Evolutionary conservation across 2,888 invertebrate genomes (phyloP).

Genomic region (Abrostola tripartita): DNA sequence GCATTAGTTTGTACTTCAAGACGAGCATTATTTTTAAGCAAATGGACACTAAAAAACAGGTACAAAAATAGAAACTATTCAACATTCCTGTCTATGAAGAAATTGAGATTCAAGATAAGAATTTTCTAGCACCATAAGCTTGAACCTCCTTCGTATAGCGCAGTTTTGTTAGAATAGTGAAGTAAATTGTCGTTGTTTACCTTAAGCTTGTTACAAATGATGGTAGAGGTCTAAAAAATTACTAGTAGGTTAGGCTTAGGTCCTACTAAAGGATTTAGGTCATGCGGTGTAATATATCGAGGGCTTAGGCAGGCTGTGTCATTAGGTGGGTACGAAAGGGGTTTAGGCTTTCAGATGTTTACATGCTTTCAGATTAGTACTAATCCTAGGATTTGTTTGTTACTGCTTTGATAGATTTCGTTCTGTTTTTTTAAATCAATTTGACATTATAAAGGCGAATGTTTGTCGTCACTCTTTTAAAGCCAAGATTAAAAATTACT

Average conservation of each 20-base stretch:
- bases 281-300: conserved; percentile 25
- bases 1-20: too few relatives aligned
- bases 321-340: conserved; percentile 11
- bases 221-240: conserved; percentile 18
- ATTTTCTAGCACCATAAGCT: conserved; percentile 4
- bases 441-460: too few relatives aligned
- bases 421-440: too few relatives aligned
- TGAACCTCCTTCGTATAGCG: neutral
- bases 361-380: neutral
- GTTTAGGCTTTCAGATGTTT: conserved; percentile 6
- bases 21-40: too few relatives aligned
- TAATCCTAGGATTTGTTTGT: neutral
- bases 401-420: neutral
- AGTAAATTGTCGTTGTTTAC: neutral
- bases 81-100: neutral
- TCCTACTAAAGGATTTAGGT: conserved; percentile 15
- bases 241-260: conserved; percentile 12
- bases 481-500: too few relatives aligned
- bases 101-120: conserved; percentile 12
- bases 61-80: neutral
- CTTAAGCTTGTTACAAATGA: conserved; percentile 10
- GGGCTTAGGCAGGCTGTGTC: conserved; percentile 31
- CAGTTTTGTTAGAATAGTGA: conserved; percentile 1
- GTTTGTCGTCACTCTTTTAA: too few relatives aligned
- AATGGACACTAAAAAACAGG: neutral